These are phyloP conservation scores for Sprattus sprattus DNA, from an alignment of 2,113 vertebrate genomes.

Conservation along the genomic window DNA sequence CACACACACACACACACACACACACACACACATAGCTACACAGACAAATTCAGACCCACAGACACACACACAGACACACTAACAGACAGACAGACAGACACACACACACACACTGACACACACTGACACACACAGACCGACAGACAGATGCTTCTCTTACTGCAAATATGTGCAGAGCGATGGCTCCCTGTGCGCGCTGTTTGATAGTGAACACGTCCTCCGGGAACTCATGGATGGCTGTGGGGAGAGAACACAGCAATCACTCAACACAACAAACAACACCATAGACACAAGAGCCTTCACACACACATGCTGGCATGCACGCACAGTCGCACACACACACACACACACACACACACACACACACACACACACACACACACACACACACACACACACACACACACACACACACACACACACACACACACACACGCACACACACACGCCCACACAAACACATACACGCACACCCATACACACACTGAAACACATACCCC, in stretches of 20 bases:
- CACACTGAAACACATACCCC: not conserved
- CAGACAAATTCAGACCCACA: not conserved
- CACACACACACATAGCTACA: not conserved
- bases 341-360: not conserved
- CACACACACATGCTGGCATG: not conserved
- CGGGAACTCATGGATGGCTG: constrained; percentile 86
- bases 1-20: too few species aligned
- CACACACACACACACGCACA: not conserved
- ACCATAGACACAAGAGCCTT: not conserved
- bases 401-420: not conserved
- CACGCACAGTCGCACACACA: not conserved
- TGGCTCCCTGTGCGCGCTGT: constrained; percentile 76
- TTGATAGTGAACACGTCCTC: constrained; percentile 80
- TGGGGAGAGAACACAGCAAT: constrained; percentile 52
- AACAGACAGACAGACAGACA: not conserved
- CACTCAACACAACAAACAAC: not conserved
- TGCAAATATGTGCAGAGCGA: constrained; percentile 80
- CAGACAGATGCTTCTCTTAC: constrained; percentile 65
- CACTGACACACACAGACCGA: not conserved
- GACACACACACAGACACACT: not conserved
- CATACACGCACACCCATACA: not conserved
- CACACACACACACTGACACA: not conserved
- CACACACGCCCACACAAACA: not conserved
- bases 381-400: not conserved
- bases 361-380: not conserved